Evolutionary conservation across 2,113 vertebrate genomes (phyloP).

Genomic region (Pollimyrus isidori): DNA sequence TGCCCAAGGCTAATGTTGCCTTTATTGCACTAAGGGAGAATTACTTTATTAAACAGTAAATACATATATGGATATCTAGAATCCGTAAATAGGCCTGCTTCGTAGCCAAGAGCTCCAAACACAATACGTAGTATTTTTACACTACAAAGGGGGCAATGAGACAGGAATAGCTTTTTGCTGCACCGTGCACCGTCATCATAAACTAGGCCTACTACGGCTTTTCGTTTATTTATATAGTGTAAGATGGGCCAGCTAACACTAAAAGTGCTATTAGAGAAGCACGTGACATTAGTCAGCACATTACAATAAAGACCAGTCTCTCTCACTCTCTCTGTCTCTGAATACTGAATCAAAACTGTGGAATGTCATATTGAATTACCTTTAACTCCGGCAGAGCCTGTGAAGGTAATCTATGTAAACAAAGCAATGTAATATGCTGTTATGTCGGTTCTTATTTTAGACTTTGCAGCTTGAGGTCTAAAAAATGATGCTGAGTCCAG

Average conservation of each 20-base stretch:
- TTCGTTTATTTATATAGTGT: neutral
- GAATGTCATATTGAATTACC: neutral
- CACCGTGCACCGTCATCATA: neutral
- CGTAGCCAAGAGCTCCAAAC: neutral
- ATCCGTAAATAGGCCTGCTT: neutral
- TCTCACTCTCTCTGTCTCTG: neutral
- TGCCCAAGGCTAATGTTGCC: neutral
- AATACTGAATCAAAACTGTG: neutral
- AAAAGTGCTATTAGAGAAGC: neutral
- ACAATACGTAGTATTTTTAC: neutral
- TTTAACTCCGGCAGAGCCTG: neutral
- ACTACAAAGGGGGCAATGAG: neutral
- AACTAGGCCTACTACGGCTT: neutral
- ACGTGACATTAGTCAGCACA: neutral
- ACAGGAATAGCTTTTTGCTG: neutral
- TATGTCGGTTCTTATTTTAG: conserved; percentile 16
- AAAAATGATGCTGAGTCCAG: conserved; percentile 88
- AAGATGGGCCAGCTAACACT: neutral
- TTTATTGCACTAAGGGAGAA: neutral
- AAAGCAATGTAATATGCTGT: neutral
- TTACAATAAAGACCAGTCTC: neutral
- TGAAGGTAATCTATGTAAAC: neutral
- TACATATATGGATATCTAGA: neutral
- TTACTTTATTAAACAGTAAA: neutral
- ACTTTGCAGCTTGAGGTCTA: neutral